A percentile compares a stretch with the other conserved stretches of the same genome.
phyloP scores from a whole-genome alignment of 2,113 vertebrate genomes.

The Myxocyprinus asiaticus region DNA sequence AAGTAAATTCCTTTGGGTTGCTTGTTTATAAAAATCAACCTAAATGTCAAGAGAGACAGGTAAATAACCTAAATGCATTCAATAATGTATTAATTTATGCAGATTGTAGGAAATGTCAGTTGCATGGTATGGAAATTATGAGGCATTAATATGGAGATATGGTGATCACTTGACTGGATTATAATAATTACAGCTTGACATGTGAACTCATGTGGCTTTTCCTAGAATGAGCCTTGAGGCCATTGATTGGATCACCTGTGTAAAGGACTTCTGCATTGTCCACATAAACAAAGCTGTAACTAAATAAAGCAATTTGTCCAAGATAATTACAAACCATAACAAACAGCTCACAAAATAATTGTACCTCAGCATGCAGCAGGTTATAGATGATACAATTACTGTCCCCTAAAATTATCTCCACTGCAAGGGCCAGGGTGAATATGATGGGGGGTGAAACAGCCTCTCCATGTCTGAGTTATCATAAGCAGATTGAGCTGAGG shows the following conservation, averaged over 20 bases:
- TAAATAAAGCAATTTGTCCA: conserved; percentile 17
- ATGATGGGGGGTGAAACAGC: conserved; percentile 17
- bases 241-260: conserved; percentile 14
- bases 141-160: conserved; percentile 15
- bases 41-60: neutral
- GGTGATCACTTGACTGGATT: conserved; percentile 34
- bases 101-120: conserved; percentile 28
- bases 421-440: conserved; percentile 7
- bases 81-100: conserved; percentile 29
- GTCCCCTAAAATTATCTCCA: conserved; percentile 33
- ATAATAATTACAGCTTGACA: conserved; percentile 26
- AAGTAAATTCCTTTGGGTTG: conserved; percentile 15
- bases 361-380: neutral
- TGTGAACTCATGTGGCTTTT: conserved; percentile 8
- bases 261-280: neutral
- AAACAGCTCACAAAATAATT: conserved; percentile 30
- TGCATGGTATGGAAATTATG: conserved; percentile 1
- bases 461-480: conserved; percentile 28
- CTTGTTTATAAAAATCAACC: conserved; percentile 23
- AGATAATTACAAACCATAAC: conserved; percentile 24
- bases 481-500: conserved; percentile 28
- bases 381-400: conserved; percentile 44
- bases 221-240: neutral
- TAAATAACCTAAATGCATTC: neutral
- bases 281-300: conserved; percentile 22